phyloP scores from a whole-genome alignment of 2,113 vertebrate genomes.

The Oncorhynchus nerka region DNA sequence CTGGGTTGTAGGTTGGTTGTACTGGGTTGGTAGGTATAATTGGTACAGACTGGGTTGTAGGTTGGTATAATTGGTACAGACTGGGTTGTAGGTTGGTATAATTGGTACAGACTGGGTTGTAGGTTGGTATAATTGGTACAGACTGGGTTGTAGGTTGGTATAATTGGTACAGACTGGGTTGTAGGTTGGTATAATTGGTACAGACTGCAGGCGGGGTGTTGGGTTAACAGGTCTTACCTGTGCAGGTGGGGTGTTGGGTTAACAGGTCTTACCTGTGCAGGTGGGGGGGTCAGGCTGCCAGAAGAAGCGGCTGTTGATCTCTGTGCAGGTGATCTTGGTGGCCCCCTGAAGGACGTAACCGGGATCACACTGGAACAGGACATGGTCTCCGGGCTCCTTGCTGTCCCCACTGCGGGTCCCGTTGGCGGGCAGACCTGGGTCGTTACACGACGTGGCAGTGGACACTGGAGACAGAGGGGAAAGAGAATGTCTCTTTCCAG shows the following conservation, averaged over 20 bases:
- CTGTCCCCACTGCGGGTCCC: conserved; percentile 92
- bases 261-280: conserved; percentile 78
- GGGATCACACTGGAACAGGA: conserved; percentile 92
- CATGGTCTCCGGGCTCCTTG: conserved; percentile 87
- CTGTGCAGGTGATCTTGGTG: conserved; percentile 88
- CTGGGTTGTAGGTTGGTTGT: too few species aligned
- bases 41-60: too few species aligned
- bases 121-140: too few species aligned
- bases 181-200: too few species aligned
- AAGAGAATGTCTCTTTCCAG: too few species aligned
- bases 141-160: too few species aligned
- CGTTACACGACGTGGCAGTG: conserved; percentile 96
- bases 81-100: too few species aligned
- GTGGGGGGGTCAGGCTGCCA: conserved; percentile 96
- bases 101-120: too few species aligned
- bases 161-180: too few species aligned
- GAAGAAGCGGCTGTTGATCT: conserved; percentile 93
- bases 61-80: too few species aligned
- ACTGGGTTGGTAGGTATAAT: too few species aligned
- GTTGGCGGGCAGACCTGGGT: conserved; percentile 92
- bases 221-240: background rate
- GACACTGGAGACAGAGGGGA: conserved; percentile 79
- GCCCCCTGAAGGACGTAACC: conserved; percentile 90
- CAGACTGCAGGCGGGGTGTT: too few species aligned
- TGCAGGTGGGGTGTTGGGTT: conserved; percentile 63